Conservation (phyloP, 2,888 invertebrate species). For the Ophion slaviceki region DNA sequence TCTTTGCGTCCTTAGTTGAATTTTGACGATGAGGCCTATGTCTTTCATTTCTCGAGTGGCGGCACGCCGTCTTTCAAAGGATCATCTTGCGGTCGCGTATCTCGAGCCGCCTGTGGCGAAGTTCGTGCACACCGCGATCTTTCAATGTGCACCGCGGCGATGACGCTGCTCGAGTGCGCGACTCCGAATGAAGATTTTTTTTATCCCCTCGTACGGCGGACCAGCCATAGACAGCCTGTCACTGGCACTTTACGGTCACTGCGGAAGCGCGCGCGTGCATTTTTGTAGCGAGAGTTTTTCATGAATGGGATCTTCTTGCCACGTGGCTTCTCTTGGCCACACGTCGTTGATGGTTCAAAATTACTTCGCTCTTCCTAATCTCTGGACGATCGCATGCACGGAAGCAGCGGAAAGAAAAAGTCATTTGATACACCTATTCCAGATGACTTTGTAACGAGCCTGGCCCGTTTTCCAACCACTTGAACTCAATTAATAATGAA, state of each 20-base stretch:
- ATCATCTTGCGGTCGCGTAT: slow-evolving; percentile 40
- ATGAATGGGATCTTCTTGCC: slow-evolving; percentile 15
- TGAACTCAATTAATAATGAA: slow-evolving; percentile 4
- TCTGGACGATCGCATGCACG: not conserved
- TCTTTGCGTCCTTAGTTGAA: not conserved
- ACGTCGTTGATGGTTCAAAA: slow-evolving; percentile 66
- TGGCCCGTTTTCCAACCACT: slow-evolving; percentile 33
- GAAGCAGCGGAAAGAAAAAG: slow-evolving; percentile 1
- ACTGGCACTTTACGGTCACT: slow-evolving; percentile 5
- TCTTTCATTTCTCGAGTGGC: slow-evolving; percentile 49
- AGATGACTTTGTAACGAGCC: slow-evolving; percentile 40
- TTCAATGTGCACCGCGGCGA: slow-evolving; percentile 36
- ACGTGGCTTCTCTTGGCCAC: slow-evolving; percentile 61
- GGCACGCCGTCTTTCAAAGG: slow-evolving; percentile 45
- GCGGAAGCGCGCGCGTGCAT: not conserved
- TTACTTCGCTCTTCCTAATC: slow-evolving; percentile 41
- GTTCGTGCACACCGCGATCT: slow-evolving; percentile 29
- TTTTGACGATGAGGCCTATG: slow-evolving; percentile 15
- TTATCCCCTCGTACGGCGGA: slow-evolving; percentile 10
- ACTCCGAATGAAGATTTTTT: slow-evolving; percentile 14
- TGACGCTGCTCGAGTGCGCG: slow-evolving; percentile 44
- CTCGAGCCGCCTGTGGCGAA: slow-evolving; percentile 31
- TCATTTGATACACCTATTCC: slow-evolving; percentile 27
- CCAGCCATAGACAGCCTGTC: slow-evolving; percentile 46
- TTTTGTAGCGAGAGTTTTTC: not conserved